Evolutionary conservation across 2,888 invertebrate genomes (phyloP), one percentile per base, ranked within the genome.

Genomic region (Iselma pallidipennis): DNA sequence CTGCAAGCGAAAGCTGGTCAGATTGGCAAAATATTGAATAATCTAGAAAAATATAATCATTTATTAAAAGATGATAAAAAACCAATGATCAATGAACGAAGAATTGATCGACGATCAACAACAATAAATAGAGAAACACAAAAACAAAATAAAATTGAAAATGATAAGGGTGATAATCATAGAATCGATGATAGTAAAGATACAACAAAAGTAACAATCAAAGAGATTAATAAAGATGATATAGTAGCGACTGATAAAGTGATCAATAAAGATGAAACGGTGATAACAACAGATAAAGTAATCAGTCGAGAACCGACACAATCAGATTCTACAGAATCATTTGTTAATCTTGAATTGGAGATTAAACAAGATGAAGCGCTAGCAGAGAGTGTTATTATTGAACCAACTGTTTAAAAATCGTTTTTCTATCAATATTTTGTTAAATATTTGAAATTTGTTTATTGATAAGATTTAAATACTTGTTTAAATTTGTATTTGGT

Each of bases 1-100:
- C 90, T 97, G 75, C 97, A 97, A 84, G 91, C 91, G 78, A 97
- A 96, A 86, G 95, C 96, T 74, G 92, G 92, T 80, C 95, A 96
- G 84, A 95, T 97, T 83, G 95, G 95, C 84, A 92, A 93, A 86
- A 92, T 95, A 82, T 88, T 95, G 75, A 90, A 90, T 85, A 94
- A 94, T 84, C 87, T 95, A 80, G 94, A 95, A 85, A 93, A 91
- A 84, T 92, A 90, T 83, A 91, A 91, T 82, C 88, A 90, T 78
- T 86, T 89, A 77, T 81, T 88, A 81, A 89, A 88, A 81, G 87
- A 89, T 72, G 79, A 80, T 57, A 79, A 74, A 71, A 78, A 75
- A 71, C 42, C 63, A 14, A 50, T 49, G n/a, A n/a, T n/a, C n/a
- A 70, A 72, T 12, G 67, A 65, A 66, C 68, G 66, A 58, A 57